Evolutionary conservation across 2,888 invertebrate species (phyloP), one percentile per base, ranked within the genome.

Genomic region (Ormia ochracea): DNA sequence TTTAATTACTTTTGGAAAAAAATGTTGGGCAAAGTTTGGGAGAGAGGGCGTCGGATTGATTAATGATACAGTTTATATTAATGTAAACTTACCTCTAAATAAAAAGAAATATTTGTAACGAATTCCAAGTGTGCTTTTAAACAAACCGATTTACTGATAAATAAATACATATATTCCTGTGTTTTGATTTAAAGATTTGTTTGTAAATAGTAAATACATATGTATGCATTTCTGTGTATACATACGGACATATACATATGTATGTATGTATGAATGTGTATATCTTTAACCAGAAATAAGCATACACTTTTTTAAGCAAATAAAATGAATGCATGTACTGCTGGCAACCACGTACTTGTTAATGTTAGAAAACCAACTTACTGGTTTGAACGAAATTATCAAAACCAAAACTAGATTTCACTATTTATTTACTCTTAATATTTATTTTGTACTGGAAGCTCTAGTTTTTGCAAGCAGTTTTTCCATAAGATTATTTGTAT

Each of bases 321-420:
- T 28, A n/a, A n/a, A n/a, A n/a, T n/a, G n/a, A n/a, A 12, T 45
- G 45, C 10, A 1, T 10, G 21, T 23, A 69, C 38, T 61, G 33
- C 4, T 33, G 17, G 38, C 28, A 52, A 28, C 54, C 33, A 52
- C 10, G 31, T 59, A 48, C 66, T 36, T 54, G 41, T 75, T 68
- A 65, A 56, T 70, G 63, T 36, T 50, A 72, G 45, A 68, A 52
- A 65, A 36, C 41, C 38, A 63, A 48, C 48, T 70, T 69, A 76
- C 69, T 63, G 69, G 76, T 77, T 77, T 77, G 33, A 14, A 23
- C 26, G 23, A 50, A 54, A 23, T 56, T 36, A 26, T 50, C 26
- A 59, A 59, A 38, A 43, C 17, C 26, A 58, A 77, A 77, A 70
- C 76, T 70, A 77, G 76, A 77, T 77, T 77, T 77, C 76, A 70